Evolutionary conservation across 2,888 invertebrate genomes (phyloP).

Genomic region (Galerucella pusilla): DNA sequence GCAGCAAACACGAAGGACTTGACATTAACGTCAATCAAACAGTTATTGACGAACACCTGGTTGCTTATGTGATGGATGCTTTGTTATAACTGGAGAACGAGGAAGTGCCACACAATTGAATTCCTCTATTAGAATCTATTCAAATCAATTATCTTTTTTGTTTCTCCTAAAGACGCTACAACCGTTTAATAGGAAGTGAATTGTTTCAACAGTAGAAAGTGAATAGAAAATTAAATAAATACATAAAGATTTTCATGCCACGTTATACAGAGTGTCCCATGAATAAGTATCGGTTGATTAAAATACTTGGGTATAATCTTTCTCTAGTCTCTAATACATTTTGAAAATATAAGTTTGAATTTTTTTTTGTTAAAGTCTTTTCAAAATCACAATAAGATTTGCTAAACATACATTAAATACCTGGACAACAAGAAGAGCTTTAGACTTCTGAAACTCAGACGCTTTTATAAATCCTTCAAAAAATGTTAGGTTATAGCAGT

Average conservation of each 20-base stretch:
- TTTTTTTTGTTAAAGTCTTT: too few species aligned
- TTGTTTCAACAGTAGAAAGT: background rate
- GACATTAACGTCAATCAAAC: conserved; percentile 51
- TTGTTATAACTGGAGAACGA: conserved; percentile 32
- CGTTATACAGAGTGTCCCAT: too few species aligned
- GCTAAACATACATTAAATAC: too few species aligned
- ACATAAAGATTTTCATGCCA: background rate
- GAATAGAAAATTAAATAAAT: background rate
- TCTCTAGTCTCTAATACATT: too few species aligned
- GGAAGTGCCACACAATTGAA: conserved; percentile 37
- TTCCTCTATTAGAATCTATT: conserved; percentile 21
- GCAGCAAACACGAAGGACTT: conserved; percentile 49
- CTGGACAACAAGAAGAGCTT: too few species aligned
- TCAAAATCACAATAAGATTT: too few species aligned
- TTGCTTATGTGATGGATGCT: conserved; percentile 32
- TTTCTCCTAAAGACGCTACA: background rate
- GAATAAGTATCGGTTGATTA: too few species aligned
- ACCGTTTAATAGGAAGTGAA: background rate
- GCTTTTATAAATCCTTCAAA: too few species aligned
- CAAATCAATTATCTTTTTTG: background rate
- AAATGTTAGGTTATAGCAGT: too few species aligned
- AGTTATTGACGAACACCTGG: conserved; percentile 41
- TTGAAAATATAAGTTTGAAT: too few species aligned
- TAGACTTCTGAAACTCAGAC: too few species aligned
- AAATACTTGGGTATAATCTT: too few species aligned